Evolutionary conservation across 2,113 vertebrate genomes (phyloP), one percentile per base, ranked within the genome.

Genomic region (Rhinopomastus cyanomelas): DNA sequence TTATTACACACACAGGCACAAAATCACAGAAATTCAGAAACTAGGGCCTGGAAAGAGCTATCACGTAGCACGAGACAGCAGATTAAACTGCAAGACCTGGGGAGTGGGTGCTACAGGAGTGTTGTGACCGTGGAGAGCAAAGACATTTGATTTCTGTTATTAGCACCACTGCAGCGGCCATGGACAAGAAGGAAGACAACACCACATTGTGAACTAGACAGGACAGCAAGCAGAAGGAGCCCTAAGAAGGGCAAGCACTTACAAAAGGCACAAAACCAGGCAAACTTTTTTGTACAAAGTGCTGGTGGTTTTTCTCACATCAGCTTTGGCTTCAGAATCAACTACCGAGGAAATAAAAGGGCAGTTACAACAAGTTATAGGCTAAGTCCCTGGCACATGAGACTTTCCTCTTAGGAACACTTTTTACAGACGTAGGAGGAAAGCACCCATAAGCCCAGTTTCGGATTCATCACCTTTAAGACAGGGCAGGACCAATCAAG

Each of bases 281-380:
- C 57, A 51, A 77, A 75, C 27, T 62, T 14, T 42, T 64, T 27
- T 48, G 15, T 9, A 73, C 55, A 56, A 48, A 4, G 32, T 22
- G 25, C 25, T 0, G 3, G 71, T 16, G 4, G 0, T 8, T 52
- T 80, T 39, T 84, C 11, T 30, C 30, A 51, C 3, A 16, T 66
- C 57, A 37, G 52, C 42, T 85, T 79, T 78, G 39, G 37, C 71
- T 94, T 87, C 57, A 87, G 68, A 95, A 74, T 75, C 64, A 76
- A 52, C 46, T 36, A 62, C 6, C 39, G 68, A 46, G 29, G 30
- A 86, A 29, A 83, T 29, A 81, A 92, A 37, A 83, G 36, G 52
- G 53, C 49, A 83, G 76, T 76, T 90, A 88, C 49, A 71, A 18
- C 2, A 8, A 82, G 51, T 52, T 92, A 78, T 36, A 77, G 51